Evolutionary conservation across 2,113 vertebrate species (phyloP), one percentile per base, ranked within the genome.

Genomic region (Anarrhichthys ocellatus): DNA sequence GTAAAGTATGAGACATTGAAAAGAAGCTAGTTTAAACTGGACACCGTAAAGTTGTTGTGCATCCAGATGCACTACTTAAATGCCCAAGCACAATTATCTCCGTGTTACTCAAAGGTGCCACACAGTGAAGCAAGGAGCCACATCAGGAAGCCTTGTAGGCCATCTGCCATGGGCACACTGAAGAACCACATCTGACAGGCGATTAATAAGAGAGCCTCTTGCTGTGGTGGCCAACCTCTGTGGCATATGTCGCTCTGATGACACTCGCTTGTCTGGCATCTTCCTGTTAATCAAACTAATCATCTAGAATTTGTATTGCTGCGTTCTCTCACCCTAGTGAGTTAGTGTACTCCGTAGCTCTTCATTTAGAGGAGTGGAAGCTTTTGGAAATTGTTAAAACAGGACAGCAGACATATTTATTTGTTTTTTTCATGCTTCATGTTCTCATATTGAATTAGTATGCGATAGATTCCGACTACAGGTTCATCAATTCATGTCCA

Each of bases 171-270:
- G 11, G 62, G 75, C 75, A 64, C 93, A 93, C 90, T 87, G 88
- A 90, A 92, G 92, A 86, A 75, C 82, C 75, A 83, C 74, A 78
- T 79, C 83, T 94, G 94, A 94, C 93, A 94, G 92, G 87, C 88
- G 86, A 94, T 95, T 94, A 94, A 95, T 95, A 93, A 95, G 80
- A 86, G 29, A 73, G 78, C 79, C 82, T 88, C 89, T 84, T 62
- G 91, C 92, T 91, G 94, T 83, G 91, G 82, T 82, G 92, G 89
- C 65, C 80, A 64, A 83, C 75, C 90, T 88, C 90, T 80, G 81
- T 87, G 89, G 93, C 92, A 94, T 93, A 91, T 92, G 93, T 74
- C 75, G 68, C 85, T 92, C 84, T 90, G 87, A 92, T 86, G 86
- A 32, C 88, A 81, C 76, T 56, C 56, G 44, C 88, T 91, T 82